Evolutionary conservation across 2,797 vertebrate species (phyloP).

Genomic region (Cercopithecus mitis): DNA sequence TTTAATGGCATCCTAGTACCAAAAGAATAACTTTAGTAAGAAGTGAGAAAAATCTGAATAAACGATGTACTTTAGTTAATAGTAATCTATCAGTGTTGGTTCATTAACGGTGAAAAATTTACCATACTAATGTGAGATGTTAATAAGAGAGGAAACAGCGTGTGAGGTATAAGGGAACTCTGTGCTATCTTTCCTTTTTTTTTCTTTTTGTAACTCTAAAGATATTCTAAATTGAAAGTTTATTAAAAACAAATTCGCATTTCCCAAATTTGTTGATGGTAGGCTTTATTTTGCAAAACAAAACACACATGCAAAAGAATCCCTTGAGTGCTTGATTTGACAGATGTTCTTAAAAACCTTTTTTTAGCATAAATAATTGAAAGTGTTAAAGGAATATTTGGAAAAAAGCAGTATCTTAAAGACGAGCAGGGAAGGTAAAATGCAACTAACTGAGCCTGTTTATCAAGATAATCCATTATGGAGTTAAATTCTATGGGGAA

Average conservation of each 20-base stretch:
- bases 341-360: neutral
- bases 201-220: neutral
- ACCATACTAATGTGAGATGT: neutral
- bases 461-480: constrained; percentile 17
- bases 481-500: constrained; percentile 69
- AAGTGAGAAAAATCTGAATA: neutral
- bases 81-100: neutral
- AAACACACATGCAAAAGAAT: neutral
- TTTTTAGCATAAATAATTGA: neutral
- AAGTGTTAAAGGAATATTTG: neutral
- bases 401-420: neutral
- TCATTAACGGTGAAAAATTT: neutral
- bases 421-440: neutral
- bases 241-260: neutral
- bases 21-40: neutral
- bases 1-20: neutral
- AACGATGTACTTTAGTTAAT: neutral
- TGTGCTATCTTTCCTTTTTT: neutral
- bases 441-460: neutral
- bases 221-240: neutral
- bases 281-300: neutral
- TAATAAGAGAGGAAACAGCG: neutral
- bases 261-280: neutral
- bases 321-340: neutral
- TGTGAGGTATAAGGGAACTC: rapidly evolving